Percentiles rank a stretch among this genome's conserved stretches.
Evolutionary conservation across 2,113 vertebrate genomes (phyloP).

Genomic region (Gila orcuttii): DNA sequence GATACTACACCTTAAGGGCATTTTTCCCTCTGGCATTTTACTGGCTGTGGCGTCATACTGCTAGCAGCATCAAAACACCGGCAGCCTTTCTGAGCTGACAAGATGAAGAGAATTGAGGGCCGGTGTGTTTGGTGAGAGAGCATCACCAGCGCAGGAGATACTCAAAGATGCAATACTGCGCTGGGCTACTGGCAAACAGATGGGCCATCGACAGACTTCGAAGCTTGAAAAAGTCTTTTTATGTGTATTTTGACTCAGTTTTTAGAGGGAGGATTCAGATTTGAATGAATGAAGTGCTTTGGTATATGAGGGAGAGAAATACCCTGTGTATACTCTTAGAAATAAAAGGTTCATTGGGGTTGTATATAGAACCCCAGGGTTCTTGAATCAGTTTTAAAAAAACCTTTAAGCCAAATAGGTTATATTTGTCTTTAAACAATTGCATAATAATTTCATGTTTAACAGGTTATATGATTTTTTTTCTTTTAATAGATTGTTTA

Average conservation of each 20-base stretch:
- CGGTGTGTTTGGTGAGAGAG: constrained; percentile 9
- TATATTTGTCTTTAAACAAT: no score
- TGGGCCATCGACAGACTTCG: neutral
- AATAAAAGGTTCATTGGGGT: no score
- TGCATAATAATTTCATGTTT: no score
- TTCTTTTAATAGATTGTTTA: no score
- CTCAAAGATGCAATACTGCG: neutral
- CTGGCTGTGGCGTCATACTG: constrained; percentile 51
- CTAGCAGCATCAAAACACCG: constrained; percentile 46
- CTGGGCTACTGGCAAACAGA: neutral
- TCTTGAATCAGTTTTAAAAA: no score
- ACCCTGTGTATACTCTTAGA: neutral
- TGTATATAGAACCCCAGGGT: no score
- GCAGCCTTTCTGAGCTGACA: constrained; percentile 40
- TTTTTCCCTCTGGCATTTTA: constrained; percentile 54
- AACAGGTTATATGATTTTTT: no score
- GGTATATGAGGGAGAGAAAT: neutral
- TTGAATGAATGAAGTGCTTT: neutral
- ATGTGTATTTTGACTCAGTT: neutral
- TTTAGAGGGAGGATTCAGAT: neutral
- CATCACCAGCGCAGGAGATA: constrained; percentile 17
- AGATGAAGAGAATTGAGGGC: constrained; percentile 40
- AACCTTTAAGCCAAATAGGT: no score
- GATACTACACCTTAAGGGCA: constrained; percentile 58
- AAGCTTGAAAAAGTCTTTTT: neutral